Evolutionary conservation across 2,113 vertebrate species (phyloP).

Genomic region (Hucho hucho): DNA sequence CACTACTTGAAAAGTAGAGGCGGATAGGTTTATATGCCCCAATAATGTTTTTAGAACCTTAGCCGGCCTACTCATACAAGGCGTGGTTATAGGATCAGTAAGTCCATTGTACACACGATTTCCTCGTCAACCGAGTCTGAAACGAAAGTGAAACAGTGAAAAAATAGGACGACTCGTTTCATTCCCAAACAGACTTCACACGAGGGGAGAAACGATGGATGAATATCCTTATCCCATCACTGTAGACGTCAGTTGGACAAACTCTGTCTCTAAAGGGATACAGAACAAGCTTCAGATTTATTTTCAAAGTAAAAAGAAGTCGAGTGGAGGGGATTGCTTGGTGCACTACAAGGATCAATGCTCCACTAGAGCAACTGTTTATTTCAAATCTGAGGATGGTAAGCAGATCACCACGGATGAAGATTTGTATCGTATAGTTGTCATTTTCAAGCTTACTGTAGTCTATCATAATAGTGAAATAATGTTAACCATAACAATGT

Average conservation of each 20-base stretch:
- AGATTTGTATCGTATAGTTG: too few species aligned
- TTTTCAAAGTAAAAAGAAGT: conserved; percentile 79
- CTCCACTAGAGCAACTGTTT: conserved; percentile 56
- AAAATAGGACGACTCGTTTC: too few species aligned
- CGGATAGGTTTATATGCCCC: too few species aligned
- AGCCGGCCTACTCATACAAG: background rate
- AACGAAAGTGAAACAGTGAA: conserved; percentile 53
- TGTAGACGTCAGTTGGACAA: conserved; percentile 53
- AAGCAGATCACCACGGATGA: conserved; percentile 23
- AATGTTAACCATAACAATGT: background rate
- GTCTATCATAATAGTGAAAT: background rate
- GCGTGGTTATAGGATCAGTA: too few species aligned
- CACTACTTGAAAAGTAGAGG: too few species aligned
- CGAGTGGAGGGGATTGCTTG: conserved; percentile 81
- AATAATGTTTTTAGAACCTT: background rate
- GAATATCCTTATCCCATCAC: conserved; percentile 23
- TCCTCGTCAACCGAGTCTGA: background rate
- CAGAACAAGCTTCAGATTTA: conserved; percentile 74
- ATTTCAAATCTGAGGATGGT: conserved; percentile 69
- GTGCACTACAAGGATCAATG: conserved; percentile 43
- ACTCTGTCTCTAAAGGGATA: conserved; percentile 22
- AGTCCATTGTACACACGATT: background rate
- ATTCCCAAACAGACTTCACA: background rate
- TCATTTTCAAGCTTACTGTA: background rate
- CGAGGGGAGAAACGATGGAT: conserved; percentile 38